phyloP scores from a whole-genome alignment of 2,797 vertebrate genomes.

The Columba guinea region DNA sequence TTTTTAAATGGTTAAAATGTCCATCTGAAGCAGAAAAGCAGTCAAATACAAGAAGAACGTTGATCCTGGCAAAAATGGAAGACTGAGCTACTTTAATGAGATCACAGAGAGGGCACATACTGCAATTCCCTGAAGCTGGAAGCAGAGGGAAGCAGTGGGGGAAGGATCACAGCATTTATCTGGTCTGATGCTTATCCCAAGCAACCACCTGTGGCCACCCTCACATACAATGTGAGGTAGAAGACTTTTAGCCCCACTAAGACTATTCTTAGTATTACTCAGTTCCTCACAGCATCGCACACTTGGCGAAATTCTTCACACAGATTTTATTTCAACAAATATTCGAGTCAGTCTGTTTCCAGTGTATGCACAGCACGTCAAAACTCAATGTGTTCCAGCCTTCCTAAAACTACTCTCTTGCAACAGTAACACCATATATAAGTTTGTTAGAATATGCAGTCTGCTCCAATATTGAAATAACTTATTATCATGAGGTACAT shows the following conservation, averaged over 20 bases:
- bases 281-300: neutral
- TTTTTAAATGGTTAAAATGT: neutral
- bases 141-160: neutral
- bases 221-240: rapidly evolving
- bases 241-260: neutral
- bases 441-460: neutral
- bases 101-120: neutral
- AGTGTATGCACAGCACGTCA: neutral
- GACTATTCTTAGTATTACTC: neutral
- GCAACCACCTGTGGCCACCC: neutral
- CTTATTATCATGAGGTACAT: neutral
- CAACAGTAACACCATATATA: neutral
- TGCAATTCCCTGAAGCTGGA: neutral
- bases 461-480: neutral
- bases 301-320: neutral
- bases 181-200: neutral
- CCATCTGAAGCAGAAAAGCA: neutral
- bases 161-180: neutral
- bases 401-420: neutral
- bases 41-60: neutral
- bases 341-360: neutral
- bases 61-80: neutral
- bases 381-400: neutral
- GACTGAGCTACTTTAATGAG: neutral
- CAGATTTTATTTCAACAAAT: neutral